Percentiles rank a stretch among this genome's conserved stretches.
These are phyloP conservation scores for Nannoperca obscura DNA, from an alignment of 2,797 vertebrate genomes.

Conservation along the genomic window DNA sequence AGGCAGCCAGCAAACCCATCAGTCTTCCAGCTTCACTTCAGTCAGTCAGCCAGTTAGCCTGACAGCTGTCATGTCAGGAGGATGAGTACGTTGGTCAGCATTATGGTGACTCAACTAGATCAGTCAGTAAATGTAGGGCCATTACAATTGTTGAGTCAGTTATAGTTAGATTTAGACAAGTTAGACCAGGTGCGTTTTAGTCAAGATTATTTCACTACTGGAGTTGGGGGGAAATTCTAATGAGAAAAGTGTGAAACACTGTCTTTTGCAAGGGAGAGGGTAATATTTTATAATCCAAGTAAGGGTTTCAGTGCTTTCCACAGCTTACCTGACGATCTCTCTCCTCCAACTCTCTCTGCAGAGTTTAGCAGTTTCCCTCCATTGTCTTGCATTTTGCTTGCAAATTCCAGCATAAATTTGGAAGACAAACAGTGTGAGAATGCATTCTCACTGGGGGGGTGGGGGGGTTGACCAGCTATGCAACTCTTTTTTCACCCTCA, in stretches of 20 bases:
- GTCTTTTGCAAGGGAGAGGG: neutral
- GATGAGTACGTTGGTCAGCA: constrained; percentile 43
- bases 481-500: no score
- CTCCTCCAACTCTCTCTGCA: constrained; percentile 18
- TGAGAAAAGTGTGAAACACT: constrained; percentile 16
- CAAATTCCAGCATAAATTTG: constrained; percentile 22
- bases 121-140: neutral
- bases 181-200: neutral
- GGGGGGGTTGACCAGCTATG: neutral
- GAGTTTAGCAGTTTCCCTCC: constrained; percentile 3
- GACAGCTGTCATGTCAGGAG: constrained; percentile 47
- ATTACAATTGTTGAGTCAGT: constrained; percentile 4
- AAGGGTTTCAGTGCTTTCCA: constrained; percentile 10
- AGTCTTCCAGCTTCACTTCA: constrained; percentile 32
- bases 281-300: constrained; percentile 31
- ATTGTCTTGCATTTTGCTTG: constrained; percentile 10
- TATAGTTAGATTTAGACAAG: neutral
- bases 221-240: neutral
- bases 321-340: constrained; percentile 1
- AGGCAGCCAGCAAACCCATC: constrained; percentile 48
- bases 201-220: neutral
- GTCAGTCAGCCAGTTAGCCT: constrained; percentile 21
- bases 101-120: constrained; percentile 29
- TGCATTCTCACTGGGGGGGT: neutral
- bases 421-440: neutral